Evolutionary conservation across 2,113 vertebrate genomes (phyloP).

Genomic region (Parus major): DNA sequence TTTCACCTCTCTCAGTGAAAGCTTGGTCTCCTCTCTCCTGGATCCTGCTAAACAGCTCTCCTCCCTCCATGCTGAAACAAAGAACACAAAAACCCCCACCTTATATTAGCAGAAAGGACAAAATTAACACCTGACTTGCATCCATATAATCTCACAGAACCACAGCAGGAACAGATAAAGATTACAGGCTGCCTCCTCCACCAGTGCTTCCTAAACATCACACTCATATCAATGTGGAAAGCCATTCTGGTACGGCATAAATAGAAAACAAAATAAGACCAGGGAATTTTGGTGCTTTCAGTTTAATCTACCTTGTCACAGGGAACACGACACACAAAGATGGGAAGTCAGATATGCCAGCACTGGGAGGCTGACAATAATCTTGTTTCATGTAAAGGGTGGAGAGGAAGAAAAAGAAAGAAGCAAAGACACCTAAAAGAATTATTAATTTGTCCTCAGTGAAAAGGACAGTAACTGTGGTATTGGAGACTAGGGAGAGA

Average conservation of each 20-base stretch:
- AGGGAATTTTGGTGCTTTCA: neutral
- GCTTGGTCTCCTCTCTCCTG: slow-evolving; percentile 96
- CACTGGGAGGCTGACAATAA: neutral
- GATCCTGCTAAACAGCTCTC: slow-evolving; percentile 95
- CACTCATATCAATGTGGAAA: neutral
- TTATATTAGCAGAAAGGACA: neutral
- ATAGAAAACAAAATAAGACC: neutral
- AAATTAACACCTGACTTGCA: neutral
- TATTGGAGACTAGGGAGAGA: neutral
- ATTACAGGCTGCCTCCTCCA: neutral
- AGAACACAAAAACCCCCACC: neutral
- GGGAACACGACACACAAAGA: neutral
- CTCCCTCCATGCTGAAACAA: slow-evolving; percentile 93
- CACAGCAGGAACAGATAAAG: neutral
- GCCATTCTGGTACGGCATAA: neutral
- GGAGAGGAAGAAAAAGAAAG: neutral
- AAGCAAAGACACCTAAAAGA: neutral
- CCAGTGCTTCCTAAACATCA: neutral
- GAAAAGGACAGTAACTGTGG: neutral
- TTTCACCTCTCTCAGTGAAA: slow-evolving; percentile 95
- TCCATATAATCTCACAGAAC: neutral
- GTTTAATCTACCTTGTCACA: neutral
- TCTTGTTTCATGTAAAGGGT: neutral
- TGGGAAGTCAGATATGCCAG: neutral
- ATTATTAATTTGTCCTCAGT: neutral